Base-by-base conservation (phyloP, 2,797 vertebrate genomes). In the Hylomyscus alleni region DNA sequence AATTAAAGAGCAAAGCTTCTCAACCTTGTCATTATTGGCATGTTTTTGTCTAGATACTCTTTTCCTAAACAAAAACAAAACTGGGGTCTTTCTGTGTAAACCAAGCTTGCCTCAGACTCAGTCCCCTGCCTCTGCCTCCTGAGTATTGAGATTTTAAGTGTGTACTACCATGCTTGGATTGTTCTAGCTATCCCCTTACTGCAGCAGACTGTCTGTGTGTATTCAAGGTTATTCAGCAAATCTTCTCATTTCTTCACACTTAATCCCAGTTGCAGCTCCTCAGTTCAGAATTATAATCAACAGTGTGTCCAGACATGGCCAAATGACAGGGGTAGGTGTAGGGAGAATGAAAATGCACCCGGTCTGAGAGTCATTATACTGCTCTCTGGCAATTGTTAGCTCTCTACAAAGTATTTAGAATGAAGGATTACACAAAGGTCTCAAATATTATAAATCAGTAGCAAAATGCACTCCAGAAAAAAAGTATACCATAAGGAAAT, bases 401-500 rank as follows among this genome's bases (percentile, higher is more conserved):
- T 78, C 56, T 85, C 65, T 20, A 29, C 69, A 78, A 90, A 37
- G 8, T 86, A 78, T 78, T 91, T 34, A 84, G 44, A 76, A 50
- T 47, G 29, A 78, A 81, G 10, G 12, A 37, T 73, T 69, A 19
- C 29, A 44, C 6, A 83, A 72, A 76, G 81, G 76, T 82, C 40
- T 90, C 12, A 58, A 17, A 50, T 94, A 91, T 82, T 81, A 87
- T 34, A 72, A 83, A 82, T 77, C 91, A 50, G 1, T 72, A 86
- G 56, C 67, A 92, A 96, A 93, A 40, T 80, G 82, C 1, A 47
- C 44, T 84, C 11, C 34, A 89, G 4, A 19, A 82, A 89, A 90
- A 80, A 94, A 93, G 34, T 40, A 1, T 3, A 62, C 1, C 24
- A 0, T 50, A 40, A 82, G 86, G 77, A 92, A 90, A 34, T 37